These are phyloP conservation scores for Channa argus DNA, from an alignment of 2,113 vertebrate genomes.

Conservation along the genomic window DNA sequence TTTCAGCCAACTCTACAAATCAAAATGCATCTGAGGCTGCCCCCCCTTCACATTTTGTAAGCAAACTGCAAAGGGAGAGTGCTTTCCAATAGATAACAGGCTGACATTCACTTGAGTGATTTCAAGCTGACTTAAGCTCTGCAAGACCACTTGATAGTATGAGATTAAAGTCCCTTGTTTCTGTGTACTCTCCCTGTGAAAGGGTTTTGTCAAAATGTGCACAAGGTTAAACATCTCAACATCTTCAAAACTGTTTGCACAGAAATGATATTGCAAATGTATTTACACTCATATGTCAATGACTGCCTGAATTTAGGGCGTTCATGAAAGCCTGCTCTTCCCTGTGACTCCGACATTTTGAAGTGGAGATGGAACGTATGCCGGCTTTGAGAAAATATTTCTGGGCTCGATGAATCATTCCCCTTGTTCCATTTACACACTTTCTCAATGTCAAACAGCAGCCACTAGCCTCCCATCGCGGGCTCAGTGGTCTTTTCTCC, in stretches of 20 bases:
- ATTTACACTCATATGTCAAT: constrained; percentile 32
- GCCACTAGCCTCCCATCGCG: constrained; percentile 38
- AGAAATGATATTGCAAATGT: constrained; percentile 45
- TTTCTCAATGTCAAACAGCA: constrained; percentile 67
- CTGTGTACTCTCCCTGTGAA: constrained; percentile 27
- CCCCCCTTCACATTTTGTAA: neutral
- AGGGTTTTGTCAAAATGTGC: constrained; percentile 35
- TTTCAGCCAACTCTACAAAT: constrained; percentile 48
- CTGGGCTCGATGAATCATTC: constrained; percentile 55
- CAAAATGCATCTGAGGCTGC: constrained; percentile 26
- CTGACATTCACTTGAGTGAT: constrained; percentile 42
- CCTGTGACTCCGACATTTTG: constrained; percentile 25
- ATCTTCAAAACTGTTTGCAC: neutral
- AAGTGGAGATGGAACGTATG: constrained; percentile 35
- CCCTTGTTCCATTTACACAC: constrained; percentile 57
- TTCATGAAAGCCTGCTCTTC: constrained; percentile 29
- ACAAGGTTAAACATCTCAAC: constrained; percentile 56
- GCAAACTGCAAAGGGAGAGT: constrained; percentile 29
- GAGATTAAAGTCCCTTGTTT: constrained; percentile 64
- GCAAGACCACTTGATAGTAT: constrained; percentile 52
- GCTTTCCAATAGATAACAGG: constrained; percentile 33
- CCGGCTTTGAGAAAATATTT: constrained; percentile 25
- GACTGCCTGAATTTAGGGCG: constrained; percentile 7
- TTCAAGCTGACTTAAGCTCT: constrained; percentile 29
- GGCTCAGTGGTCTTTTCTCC: constrained; percentile 58